Evolutionary conservation across 2,888 invertebrate genomes (phyloP).

Genomic region (Lasioglossum oenotherae): DNA sequence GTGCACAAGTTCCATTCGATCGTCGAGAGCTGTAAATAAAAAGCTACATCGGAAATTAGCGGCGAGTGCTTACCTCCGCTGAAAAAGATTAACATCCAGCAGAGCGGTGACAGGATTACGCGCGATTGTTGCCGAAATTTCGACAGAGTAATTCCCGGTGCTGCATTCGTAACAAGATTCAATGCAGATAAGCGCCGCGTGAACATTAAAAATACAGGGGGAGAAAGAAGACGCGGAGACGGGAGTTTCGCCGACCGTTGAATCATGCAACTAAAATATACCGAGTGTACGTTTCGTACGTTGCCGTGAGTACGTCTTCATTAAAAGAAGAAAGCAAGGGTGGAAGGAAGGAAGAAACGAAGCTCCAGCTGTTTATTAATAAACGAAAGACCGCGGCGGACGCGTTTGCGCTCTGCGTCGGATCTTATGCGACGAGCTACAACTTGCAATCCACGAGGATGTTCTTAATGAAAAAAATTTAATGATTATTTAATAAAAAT

Average conservation of each 20-base stretch:
- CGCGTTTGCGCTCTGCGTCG: slow-evolving; percentile 10
- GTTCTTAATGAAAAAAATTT: too few relatives aligned
- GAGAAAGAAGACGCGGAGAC: slow-evolving; percentile 24
- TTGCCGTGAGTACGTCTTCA: slow-evolving; percentile 33
- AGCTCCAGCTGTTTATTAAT: slow-evolving; percentile 62
- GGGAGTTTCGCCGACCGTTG: slow-evolving; percentile 47
- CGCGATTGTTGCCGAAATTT: background rate
- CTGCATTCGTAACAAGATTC: slow-evolving; percentile 26
- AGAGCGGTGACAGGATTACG: background rate
- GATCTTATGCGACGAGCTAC: slow-evolving; percentile 5
- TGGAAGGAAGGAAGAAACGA: slow-evolving; percentile 10
- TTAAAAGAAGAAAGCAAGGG: slow-evolving; percentile 41
- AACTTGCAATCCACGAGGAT: slow-evolving; percentile 1
- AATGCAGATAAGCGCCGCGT: slow-evolving; percentile 18
- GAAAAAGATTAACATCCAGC: background rate
- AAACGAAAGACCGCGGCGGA: slow-evolving; percentile 53
- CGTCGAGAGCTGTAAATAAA: background rate
- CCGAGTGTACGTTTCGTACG: slow-evolving; percentile 60
- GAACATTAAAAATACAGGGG: slow-evolving; percentile 34
- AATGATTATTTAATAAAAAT: too few relatives aligned
- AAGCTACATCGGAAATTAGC: background rate
- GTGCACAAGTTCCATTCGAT: background rate
- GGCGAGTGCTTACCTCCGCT: background rate
- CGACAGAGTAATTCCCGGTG: slow-evolving; percentile 22
- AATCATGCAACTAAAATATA: slow-evolving; percentile 65